Evolutionary conservation across 2,888 invertebrate species (phyloP), one percentile per base, ranked within the genome.

Genomic region (Lochmaea capreae): DNA sequence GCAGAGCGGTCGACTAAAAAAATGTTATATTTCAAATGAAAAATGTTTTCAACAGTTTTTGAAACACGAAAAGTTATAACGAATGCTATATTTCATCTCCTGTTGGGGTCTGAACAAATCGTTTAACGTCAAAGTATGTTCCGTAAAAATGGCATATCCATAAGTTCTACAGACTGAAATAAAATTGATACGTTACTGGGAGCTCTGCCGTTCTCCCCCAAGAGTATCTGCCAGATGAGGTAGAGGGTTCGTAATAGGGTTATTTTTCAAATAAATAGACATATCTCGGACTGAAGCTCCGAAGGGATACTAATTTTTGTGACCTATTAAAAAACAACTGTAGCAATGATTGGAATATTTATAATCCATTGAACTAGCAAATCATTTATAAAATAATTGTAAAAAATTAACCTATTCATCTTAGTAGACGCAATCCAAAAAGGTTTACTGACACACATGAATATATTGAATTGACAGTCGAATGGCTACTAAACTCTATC

Each of bases 131-230:
- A n/a, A 14, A 49, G 49, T 49, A 14, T 49, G 14, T n/a, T 49
- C n/a, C n/a, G 49, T 49, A 49, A 49, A 49, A 14, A 49, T 49
- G n/a, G 49, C 49, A 49, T 49, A 49, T 49, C 49, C 49, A 49
- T 14, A 49, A 49, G 12, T n/a, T 49, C 49, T 49, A 14, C 49
- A 49, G 14, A 14, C 49, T 49, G 5, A n/a, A 49, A 49, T n/a
- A 49, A 46, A 49, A 49, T 49, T 49, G 4, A 49, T 49, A 14
- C 49, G 49, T 49, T 49, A n/a, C 49, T 49, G n/a, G n/a, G n/a
- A 49, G n/a, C 49, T 49, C 4, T n/a, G 6, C 49, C 14, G 49
- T 49, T 49, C n/a, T 49, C n/a, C 49, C 49, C n/a, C 49, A n/a
- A 49, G 49, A 49, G n/a, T n/a, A 4, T 49, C 49, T n/a, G 14